Base-by-base conservation (phyloP, 1,140 invertebrate species). In the Drosophila trapezifrons region DNA sequence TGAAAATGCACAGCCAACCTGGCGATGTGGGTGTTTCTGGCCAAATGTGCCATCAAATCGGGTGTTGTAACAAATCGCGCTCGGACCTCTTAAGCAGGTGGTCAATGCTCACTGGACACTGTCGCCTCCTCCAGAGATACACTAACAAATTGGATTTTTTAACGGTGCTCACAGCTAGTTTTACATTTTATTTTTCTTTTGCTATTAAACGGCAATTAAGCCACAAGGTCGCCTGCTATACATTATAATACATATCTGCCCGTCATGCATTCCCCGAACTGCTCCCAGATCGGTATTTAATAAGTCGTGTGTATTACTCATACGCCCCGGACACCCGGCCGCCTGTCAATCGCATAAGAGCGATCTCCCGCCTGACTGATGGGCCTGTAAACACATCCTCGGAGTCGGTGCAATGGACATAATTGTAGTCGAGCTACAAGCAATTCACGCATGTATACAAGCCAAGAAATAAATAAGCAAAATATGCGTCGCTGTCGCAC, bases 41-140 rank as follows among this genome's bases (percentile, higher is more conserved):
- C 65, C 83, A 82, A 85, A 86, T 86, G 78, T 82, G 82, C 78
- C 82, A 87, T 83, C 67, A 63, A 87, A 79, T 74, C 29, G 51
- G 25, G 67, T 71, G 69, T 89, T 87, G 83, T 65, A 86, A 86
- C 72, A 73, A 89, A 73, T 59, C 84, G 79, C 63, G 84, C 46
- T 77, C 69, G 20, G 59, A 83, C 51, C 60, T 63, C 67, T 71
- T 71, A 77, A 77, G 58, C 54, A 62, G 74, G 15, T 70, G 64
- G 73, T 38, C 51, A 69, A 62, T 52, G 65, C 52, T 52, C 63
- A 52, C 25, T 56, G 47, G 32, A 38, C 47, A 12, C 49, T 3
- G 49, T 20, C 3, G n/a, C 47, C 17, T 1, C 63, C 25, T 57
- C 9, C 12, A n/a, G 40, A 2, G 46, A 13, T 27, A 74, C 46